Base-by-base conservation (phyloP, 2,888 invertebrate species). In the Micoletzkya japonica region DNA sequence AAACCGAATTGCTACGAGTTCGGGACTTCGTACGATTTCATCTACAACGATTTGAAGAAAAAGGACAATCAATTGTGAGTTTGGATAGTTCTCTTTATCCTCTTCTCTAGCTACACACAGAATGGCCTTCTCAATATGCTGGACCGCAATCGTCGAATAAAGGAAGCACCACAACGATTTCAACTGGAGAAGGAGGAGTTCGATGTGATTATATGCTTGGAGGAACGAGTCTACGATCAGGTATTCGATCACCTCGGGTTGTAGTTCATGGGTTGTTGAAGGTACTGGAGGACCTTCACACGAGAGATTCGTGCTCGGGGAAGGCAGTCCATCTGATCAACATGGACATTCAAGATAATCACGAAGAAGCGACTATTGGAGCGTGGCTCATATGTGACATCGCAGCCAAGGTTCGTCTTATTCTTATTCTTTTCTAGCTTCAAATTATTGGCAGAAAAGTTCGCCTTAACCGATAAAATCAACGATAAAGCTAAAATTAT, bases 171-270 rank as follows among this genome's bases (percentile, higher is more conserved):
- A 1, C 95, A 99, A 87, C 90, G 92, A 81, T 98, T 99, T 88
- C 98, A 99, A 88, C 89, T 90, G 14, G 91, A 91, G 75, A 89
- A 89, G 76, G 94, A 96, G 75, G 91, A 91, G 83, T 99, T 98
- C 87, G 95, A 97, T 88, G 91, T 99, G 69, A 90, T 99, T 72
- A 91, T 99, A 79, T 95, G 96, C 0, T 94, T 95, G 85, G 98
- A 99, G 87, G 98, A 99, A 87, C 89, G 97, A 78, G 97, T 99
- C 0, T 99, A 96, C 86, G 98, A 99, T 87, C 95, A 97, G 89
- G 94, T 97, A 28, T 90, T 95, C 26, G 39, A 10, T 39, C 17
- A 10, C 39, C 10, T 39, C 17, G 39, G 17, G 17, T 39, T 10
- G n/a, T 14, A n/a, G n/a, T 26, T 54, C 30, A 57, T 24, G 26